Conservation (phyloP, 2,797 vertebrate species). For the Sylvia borin region DNA sequence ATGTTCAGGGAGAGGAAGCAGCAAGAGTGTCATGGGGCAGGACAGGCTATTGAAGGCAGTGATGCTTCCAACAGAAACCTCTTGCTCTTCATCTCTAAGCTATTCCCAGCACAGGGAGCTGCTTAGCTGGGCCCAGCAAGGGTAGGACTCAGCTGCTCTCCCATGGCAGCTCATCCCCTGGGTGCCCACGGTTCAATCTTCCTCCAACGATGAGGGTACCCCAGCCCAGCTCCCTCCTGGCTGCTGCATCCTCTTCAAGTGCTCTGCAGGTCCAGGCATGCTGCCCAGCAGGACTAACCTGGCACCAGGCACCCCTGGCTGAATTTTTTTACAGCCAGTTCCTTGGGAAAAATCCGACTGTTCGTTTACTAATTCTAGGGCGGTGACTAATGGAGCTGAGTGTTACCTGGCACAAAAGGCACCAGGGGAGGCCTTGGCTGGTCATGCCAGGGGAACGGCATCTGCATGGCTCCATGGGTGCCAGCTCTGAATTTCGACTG, state of each 20-base stretch:
- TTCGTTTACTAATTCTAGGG: constrained; percentile 45
- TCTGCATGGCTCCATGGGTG: not conserved
- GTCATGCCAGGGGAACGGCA: rapidly evolving
- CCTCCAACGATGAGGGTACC: rapidly evolving
- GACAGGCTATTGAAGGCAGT: not conserved
- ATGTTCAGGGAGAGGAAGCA: not conserved
- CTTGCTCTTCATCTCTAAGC: not conserved
- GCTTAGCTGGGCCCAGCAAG: not conserved
- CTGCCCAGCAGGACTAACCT: not conserved
- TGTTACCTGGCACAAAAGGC: not conserved
- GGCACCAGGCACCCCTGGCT: not conserved
- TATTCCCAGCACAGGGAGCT: not conserved
- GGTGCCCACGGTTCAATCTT: rapidly evolving
- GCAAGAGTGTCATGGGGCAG: not conserved
- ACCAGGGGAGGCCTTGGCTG: not conserved
- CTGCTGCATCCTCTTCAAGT: not conserved
- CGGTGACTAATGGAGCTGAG: not conserved
- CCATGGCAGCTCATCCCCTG: not conserved
- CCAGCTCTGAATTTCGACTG: not conserved
- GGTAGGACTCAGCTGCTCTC: not conserved
- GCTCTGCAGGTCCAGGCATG: not conserved
- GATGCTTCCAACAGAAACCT: not conserved
- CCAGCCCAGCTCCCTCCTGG: not conserved
- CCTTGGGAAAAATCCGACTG: constrained; percentile 19
- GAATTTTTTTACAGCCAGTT: not conserved